Base-by-base conservation (phyloP, 2,797 vertebrate genomes). In the Threskiornis aethiopicus region DNA sequence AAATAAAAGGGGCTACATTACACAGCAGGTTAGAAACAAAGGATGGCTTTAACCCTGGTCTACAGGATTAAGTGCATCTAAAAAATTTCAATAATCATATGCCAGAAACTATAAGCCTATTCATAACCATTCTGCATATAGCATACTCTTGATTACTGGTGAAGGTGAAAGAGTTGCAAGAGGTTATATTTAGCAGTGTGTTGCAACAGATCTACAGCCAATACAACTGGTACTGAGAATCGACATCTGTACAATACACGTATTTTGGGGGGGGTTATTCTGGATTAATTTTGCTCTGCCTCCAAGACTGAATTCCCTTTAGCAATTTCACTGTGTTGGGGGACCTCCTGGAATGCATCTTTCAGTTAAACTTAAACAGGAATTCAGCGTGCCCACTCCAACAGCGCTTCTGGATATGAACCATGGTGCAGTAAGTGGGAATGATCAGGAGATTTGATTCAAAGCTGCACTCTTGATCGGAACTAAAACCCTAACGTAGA, bases 1-100 rank as follows among this genome's bases (percentile, higher is more conserved):
- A 91, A 92, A 89, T 73, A 94, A 91, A 92, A 94, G 69, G 69
- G 67, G n/a, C 57, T 79, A 39, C 71, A 72, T 93, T 78, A 91
- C 67, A 71, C 85, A 84, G 84, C 54, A 79, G 39, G 47, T 54
- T 39, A 93, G 82, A 96, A 90, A 94, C 59, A 87, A 77, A 93
- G 61, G 84, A 87, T 35, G 57, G 59, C n/a, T 77, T 83, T 58
- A 17, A 22, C 20, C 29, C 31, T 37, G 44, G 66, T 89, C 75
- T 94, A 64, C 35, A 71, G 9, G 1, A 86, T 71, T 55, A 95
- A 80, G n/a, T 37, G 83, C 62, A 75, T 31, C 31, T 26, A 64
- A 64, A 89, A 83, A 64, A 41, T 13, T 67, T 61, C 88, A 86
- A 78, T 10, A 26, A 79, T 69, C 41, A 89, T 39, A 17, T 47